Evolutionary conservation across 2,797 vertebrate genomes (phyloP).

Genomic region (Pseudomugil tenellus): DNA sequence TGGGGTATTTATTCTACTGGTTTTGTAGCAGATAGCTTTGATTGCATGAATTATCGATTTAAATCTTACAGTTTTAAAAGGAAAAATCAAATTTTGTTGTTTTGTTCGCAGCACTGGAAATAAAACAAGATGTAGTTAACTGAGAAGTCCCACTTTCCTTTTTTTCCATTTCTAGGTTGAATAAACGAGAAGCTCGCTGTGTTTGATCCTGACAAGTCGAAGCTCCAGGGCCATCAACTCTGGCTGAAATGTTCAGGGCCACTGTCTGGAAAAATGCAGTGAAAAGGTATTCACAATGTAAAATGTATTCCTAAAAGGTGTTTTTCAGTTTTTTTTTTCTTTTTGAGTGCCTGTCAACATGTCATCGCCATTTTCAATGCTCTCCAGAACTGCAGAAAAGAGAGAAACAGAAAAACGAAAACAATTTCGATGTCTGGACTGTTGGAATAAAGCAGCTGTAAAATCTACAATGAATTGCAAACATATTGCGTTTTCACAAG

Average conservation of each 20-base stretch:
- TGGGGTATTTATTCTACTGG: conserved; percentile 14
- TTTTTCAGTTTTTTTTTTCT: conserved; percentile 37
- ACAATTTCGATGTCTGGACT: conserved; percentile 36
- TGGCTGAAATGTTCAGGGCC: conserved; percentile 50
- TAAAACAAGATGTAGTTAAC: not conserved
- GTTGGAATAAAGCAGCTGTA: conserved; percentile 44
- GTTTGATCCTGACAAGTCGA: conserved; percentile 55
- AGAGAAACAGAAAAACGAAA: conserved; percentile 12
- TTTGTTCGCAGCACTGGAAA: conserved; percentile 8
- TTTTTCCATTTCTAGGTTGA: conserved; percentile 43
- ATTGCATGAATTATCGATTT: too few species aligned
- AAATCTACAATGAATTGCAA: conserved; percentile 38
- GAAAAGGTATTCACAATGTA: conserved; percentile 56
- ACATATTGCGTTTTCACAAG: conserved; percentile 45
- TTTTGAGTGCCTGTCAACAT: conserved; percentile 43
- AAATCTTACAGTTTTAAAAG: too few species aligned
- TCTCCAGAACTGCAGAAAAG: conserved; percentile 22
- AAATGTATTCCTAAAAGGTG: conserved; percentile 48
- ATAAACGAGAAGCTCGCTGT: conserved; percentile 36
- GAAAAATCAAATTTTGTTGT: too few species aligned
- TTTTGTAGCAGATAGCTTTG: not conserved
- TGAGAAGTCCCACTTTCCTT: conserved; percentile 32
- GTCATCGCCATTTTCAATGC: conserved; percentile 50
- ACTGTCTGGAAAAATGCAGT: conserved; percentile 42
- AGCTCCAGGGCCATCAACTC: conserved; percentile 53